Evolutionary conservation across 2,113 vertebrate genomes (phyloP).

Genomic region (Ceyx melanurus): DNA sequence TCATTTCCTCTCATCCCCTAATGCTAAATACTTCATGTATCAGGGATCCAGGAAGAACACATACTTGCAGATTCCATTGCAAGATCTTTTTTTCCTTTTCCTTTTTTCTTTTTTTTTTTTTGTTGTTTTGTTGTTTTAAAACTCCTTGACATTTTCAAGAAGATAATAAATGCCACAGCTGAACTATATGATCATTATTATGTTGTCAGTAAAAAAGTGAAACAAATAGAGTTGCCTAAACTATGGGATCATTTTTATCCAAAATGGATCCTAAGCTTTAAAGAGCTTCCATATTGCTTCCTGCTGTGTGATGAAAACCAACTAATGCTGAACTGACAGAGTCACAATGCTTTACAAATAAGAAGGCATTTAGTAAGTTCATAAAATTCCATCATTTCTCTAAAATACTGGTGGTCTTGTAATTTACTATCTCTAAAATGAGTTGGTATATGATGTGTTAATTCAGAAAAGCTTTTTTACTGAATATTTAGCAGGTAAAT

Average conservation of each 20-base stretch:
- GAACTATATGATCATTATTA: background rate
- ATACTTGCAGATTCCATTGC: background rate
- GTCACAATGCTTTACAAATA: background rate
- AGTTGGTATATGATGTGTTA: background rate
- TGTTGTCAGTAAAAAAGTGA: background rate
- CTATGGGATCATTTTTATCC: background rate
- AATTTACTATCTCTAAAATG: background rate
- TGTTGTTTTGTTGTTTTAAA: background rate
- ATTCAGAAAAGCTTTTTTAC: background rate
- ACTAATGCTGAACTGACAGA: background rate
- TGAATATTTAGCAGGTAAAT: background rate
- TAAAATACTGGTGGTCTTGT: background rate
- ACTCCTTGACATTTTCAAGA: background rate
- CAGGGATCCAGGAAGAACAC: background rate
- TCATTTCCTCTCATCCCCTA: background rate
- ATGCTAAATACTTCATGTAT: background rate
- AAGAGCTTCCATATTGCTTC: background rate
- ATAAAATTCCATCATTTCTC: background rate
- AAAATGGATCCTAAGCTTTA: background rate
- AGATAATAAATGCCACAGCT: background rate
- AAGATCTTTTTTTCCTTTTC: background rate
- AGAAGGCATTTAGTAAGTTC: background rate
- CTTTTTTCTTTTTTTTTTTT: too few species aligned
- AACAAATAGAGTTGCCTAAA: background rate
- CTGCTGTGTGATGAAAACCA: background rate